Base-by-base conservation (phyloP, 1,140 invertebrate genomes). In the Riptortus pedestris region DNA sequence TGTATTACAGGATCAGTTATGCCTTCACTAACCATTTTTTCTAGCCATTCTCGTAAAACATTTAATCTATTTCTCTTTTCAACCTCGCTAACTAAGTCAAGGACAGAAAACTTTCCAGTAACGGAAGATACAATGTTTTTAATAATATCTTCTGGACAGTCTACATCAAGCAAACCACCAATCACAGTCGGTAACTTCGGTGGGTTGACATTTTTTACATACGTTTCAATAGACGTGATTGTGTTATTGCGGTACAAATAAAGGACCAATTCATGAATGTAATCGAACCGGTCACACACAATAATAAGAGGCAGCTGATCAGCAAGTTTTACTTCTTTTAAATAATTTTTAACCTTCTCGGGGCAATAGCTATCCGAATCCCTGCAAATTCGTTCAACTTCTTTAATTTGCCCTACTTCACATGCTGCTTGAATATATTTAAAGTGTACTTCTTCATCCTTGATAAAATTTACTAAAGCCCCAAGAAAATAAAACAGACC, bases 371-470 rank as follows among this genome's bases (percentile, higher is more conserved):
- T 7, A 14, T 38, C 14, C 14, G 31, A 38, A 14, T 5, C 14
- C 31, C 14, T 38, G 31, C 31, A 38, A 7, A 38, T 38, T 7
- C 14, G 5, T 38, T 99, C 97, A 9, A 98, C 96, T 78, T 99
- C 96, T 75, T 98, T 99, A 68, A 99, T 97, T 74, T 99, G 96
- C 12, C 94, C 94, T 24, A 94, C 98, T 73, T 98, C 97, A 74
- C 91, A 94, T 0, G 92, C 92, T 18, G 92, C 92, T 79, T 93
- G 86, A 72, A 99, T 99, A 73, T 99, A 99, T 75, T 99, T 99
- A 77, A 99, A 99, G 72, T 99, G 96, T 31, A 99, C 96, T 76
- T 99, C 96, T 22, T 91, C 83, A 78, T 99, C 97, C 77, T 99
- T 95, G 67, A 91, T 96, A 78, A 96, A 98, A 79, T 99, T 99